These are phyloP conservation scores for Hypomesus transpacificus DNA, from an alignment of 2,113 vertebrate species.

Conservation along the genomic window DNA sequence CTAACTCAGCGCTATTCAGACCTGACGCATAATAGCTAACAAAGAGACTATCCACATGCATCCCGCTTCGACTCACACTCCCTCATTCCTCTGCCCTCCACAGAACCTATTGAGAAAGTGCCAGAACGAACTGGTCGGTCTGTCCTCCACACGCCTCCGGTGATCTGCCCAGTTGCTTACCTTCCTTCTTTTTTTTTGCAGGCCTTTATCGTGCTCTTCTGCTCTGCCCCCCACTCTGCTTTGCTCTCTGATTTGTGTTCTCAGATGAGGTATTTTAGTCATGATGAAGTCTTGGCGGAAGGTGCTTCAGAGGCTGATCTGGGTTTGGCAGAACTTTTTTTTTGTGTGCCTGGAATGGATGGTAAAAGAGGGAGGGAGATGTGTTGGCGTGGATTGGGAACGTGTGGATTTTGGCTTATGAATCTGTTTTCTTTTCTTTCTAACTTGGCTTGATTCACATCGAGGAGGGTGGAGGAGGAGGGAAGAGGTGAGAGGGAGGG, in stretches of 20 bases:
- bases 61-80: conserved; percentile 33
- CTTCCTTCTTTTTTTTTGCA: no score
- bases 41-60: conserved; percentile 59
- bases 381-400: neutral
- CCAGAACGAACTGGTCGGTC: conserved; percentile 38
- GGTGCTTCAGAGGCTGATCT: conserved; percentile 2
- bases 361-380: neutral
- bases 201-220: no score
- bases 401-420: neutral
- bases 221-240: no score
- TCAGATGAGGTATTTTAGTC: no score
- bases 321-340: conserved; percentile 8
- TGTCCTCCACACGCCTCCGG: conserved; percentile 20
- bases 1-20: conserved; percentile 57
- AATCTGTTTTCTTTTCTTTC: neutral
- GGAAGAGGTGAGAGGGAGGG: conserved; percentile 7
- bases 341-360: neutral
- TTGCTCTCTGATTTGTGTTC: no score
- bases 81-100: conserved; percentile 13
- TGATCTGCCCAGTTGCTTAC: neutral
- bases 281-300: no score
- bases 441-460: neutral
- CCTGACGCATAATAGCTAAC: conserved; percentile 50
- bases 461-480: neutral
- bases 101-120: conserved; percentile 42